Percentiles rank a stretch among this genome's conserved stretches.
Evolutionary conservation across 2,888 invertebrate species (phyloP).

Genomic region (Dromius quadrimaculatus): DNA sequence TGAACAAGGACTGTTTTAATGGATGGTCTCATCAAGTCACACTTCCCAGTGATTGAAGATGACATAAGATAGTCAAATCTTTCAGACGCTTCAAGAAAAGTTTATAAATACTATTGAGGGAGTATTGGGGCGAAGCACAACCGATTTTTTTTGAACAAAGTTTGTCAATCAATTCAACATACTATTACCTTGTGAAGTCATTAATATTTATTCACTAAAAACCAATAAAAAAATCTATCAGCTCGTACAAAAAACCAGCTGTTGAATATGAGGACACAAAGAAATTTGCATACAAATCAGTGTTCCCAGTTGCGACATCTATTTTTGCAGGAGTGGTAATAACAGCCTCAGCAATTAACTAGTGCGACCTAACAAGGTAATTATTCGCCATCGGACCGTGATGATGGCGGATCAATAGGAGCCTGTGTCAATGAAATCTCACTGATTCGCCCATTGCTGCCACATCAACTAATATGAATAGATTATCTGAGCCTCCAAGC

Average conservation of each 20-base stretch:
- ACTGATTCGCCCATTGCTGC: slow-evolving; percentile 23
- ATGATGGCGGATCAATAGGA: slow-evolving; percentile 40
- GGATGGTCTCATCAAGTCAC: no score
- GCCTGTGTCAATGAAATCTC: slow-evolving; percentile 25
- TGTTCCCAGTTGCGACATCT: neutral
- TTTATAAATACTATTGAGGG: no score
- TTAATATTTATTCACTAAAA: slow-evolving; percentile 36
- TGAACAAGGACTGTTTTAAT: no score
- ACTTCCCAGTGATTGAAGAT: no score
- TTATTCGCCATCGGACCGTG: slow-evolving; percentile 42
- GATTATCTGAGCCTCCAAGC: neutral
- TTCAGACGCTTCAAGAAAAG: no score
- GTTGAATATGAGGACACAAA: slow-evolving; percentile 23
- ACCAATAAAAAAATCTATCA: slow-evolving; percentile 37
- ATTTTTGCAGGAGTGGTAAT: slow-evolving; percentile 31
- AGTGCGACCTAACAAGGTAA: slow-evolving; percentile 43
- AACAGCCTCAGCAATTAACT: slow-evolving; percentile 46
- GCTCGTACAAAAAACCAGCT: neutral
- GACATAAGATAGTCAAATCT: no score
- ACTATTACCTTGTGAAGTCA: no score
- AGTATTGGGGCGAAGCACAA: no score
- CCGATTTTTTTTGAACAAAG: no score
- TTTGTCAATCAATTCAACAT: no score
- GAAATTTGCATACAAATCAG: slow-evolving; percentile 48
- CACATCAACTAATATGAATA: slow-evolving; percentile 23